Evolutionary conservation across 2,113 vertebrate species (phyloP).

Genomic region (Furnarius figulus): DNA sequence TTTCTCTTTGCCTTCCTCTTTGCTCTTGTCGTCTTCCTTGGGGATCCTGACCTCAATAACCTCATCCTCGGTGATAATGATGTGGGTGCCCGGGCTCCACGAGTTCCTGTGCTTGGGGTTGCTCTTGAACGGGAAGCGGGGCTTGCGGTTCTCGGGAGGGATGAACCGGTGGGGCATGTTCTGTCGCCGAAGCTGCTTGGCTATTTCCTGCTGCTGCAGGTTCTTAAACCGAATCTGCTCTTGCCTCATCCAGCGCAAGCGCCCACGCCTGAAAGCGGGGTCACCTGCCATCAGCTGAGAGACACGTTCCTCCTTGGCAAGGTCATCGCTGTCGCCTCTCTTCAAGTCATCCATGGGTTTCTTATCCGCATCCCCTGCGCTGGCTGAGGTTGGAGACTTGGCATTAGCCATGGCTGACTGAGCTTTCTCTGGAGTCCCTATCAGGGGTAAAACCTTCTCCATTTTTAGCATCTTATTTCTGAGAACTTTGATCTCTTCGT

Average conservation of each 20-base stretch:
- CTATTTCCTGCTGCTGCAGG: slow-evolving; percentile 95
- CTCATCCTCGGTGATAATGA: slow-evolving; percentile 94
- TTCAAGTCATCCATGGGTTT: background rate
- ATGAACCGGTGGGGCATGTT: slow-evolving; percentile 92
- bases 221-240: slow-evolving; percentile 92
- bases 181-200: slow-evolving; percentile 91
- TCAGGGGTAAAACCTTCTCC: slow-evolving; percentile 94
- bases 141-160: slow-evolving; percentile 94
- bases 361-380: background rate
- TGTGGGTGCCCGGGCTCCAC: slow-evolving; percentile 96
- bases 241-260: slow-evolving; percentile 92
- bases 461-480: slow-evolving; percentile 98
- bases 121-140: slow-evolving; percentile 96
- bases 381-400: slow-evolving; percentile 29
- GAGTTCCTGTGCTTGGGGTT: slow-evolving; percentile 96
- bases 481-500: slow-evolving; percentile 93
- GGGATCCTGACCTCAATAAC: slow-evolving; percentile 93
- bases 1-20: slow-evolving; percentile 65
- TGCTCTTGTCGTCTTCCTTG: slow-evolving; percentile 89
- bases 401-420: slow-evolving; percentile 7
- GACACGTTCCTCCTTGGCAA: slow-evolving; percentile 75
- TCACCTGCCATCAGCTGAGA: slow-evolving; percentile 81
- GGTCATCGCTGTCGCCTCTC: slow-evolving; percentile 64
- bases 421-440: slow-evolving; percentile 81
- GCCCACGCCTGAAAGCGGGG: slow-evolving; percentile 82